Evolutionary conservation across 2,888 invertebrate genomes (phyloP), one percentile per base, ranked within the genome.

Genomic region (Lobophora halterata): DNA sequence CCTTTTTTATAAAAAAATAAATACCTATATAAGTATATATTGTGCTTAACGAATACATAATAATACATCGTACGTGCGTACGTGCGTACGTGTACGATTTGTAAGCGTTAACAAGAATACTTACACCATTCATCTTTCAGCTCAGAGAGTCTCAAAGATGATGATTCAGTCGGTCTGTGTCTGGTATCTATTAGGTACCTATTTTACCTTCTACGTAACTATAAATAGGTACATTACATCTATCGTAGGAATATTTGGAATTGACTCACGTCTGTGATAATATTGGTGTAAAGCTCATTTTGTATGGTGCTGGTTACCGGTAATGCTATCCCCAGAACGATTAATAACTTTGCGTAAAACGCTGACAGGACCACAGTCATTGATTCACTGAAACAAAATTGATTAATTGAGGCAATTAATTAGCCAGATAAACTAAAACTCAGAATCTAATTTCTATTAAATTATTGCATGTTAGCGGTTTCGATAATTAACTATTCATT

Each of bases 241-340:
- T 14, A 13, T 31, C 5, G n/a, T 12, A 18, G 12, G 7, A 17
- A 5, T 16, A 19, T 17, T 20, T 25, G 30, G 30, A 12, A 5
- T 35, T 63, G n/a, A 76, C 87, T 81, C 61, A 86, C 87, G 52
- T 87, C 87, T 11, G 85, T 76, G 11, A 72, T 73, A 23, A 85
- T 58, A 51, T 79, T 85, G 2, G 78, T 88, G 71, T 66, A 86
- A 49, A 82, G 66, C 49, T 89, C 83, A 56, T 89, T 88, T 41
- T 90, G 89, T 58, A 91, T 89, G 20, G 90, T 90, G 71, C 91
- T 91, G 1, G 91, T 90, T 24, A 92, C 71, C 0, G 92, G 91
- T 28, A 92, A 78, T 3, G 91, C 90, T 47, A 90, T 79, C 24
- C 92, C 92, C 71, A 91, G 78, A 40, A 92, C 90, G 53, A 92